Base-by-base conservation (phyloP, 1,140 invertebrate genomes). In the Nasonia vitripennis region DNA sequence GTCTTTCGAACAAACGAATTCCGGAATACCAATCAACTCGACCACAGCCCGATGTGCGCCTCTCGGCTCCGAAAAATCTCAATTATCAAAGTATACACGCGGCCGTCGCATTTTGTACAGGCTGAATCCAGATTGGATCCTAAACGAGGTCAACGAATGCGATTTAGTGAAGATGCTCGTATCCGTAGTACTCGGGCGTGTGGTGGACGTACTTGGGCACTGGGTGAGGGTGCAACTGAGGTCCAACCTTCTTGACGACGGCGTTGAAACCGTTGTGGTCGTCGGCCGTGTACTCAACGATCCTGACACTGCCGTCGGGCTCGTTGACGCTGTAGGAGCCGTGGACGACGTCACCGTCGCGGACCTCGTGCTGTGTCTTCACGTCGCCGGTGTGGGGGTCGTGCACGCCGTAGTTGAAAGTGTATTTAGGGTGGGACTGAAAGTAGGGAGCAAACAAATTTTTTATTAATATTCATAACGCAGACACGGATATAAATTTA, bases 201-300 rank as follows among this genome's bases (percentile, higher is more conserved):
- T 88, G 87, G 10, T 86, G 85, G 0, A 92, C 88, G 83, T 92
- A 93, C 86, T 93, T 92, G 20, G 89, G 89, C 11, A 88, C 55
- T 0, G 89, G 89, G 3, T 86, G 86, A 0, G 93, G 94, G 85
- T 94, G 94, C 6, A 90, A 45, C 27, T 92, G 91, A 6, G 93
- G 93, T 31, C 93, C 93, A 48, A 93, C 91, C 85, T 93, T 94
- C 86, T 94, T 93, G n/a, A 94, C 94, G 10, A 94, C 93, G 5
- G 94, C 94, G 85, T 94, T 94, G 86, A 94, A 94, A 7, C 94
- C 94, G 80, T 94, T 94, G 86, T 94, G 93, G 86, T 93, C 92
- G 80, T 94, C 94, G 0, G 94, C 94, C 0, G 93, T 94, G 88
- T 94, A 94, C 48, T 93, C 93, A 70, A 94, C 94, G 87, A 94